Evolutionary conservation across 92 coral and sea anemone species (phyloP).

Genomic region (Muricea muricata): DNA sequence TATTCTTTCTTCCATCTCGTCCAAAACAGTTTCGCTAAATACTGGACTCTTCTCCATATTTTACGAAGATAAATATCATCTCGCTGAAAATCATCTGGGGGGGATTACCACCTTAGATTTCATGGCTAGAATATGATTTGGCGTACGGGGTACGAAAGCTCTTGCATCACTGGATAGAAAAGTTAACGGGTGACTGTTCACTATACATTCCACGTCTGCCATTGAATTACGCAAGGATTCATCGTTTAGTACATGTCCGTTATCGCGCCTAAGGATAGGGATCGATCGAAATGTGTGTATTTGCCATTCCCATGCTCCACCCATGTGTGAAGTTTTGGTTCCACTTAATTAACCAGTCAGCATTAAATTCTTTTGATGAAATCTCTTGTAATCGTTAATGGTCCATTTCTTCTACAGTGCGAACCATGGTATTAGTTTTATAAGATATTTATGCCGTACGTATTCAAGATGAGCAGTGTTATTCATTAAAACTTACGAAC

Average conservation of each 20-base stretch:
- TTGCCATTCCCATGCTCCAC: constrained; percentile 58
- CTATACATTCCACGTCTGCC: neutral
- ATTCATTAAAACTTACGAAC: no score
- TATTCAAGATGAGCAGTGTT: no score
- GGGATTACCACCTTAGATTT: constrained; percentile 54
- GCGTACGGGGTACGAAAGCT: neutral
- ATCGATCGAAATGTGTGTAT: constrained; percentile 41
- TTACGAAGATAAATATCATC: constrained; percentile 43
- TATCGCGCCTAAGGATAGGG: constrained; percentile 33
- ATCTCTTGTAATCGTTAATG: constrained; percentile 46
- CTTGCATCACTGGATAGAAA: neutral
- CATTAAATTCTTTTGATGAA: constrained; percentile 16
- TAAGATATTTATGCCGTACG: no score
- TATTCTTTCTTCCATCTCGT: constrained; percentile 41
- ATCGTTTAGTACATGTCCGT: constrained; percentile 37
- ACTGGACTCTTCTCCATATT: constrained; percentile 47
- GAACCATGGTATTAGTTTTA: no score
- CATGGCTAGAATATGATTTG: constrained; percentile 41
- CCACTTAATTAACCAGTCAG: constrained; percentile 37
- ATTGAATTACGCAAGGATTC: neutral
- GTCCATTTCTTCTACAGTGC: constrained; percentile 60
- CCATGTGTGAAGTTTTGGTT: constrained; percentile 61
- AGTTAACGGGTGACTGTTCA: neutral
- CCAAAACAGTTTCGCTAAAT: constrained; percentile 35
- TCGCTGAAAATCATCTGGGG: constrained; percentile 47